A percentile compares a stretch with the other conserved stretches of the same genome.
Conservation (phyloP, 2,888 invertebrate genomes). For the Microplitis manilae region DNA sequence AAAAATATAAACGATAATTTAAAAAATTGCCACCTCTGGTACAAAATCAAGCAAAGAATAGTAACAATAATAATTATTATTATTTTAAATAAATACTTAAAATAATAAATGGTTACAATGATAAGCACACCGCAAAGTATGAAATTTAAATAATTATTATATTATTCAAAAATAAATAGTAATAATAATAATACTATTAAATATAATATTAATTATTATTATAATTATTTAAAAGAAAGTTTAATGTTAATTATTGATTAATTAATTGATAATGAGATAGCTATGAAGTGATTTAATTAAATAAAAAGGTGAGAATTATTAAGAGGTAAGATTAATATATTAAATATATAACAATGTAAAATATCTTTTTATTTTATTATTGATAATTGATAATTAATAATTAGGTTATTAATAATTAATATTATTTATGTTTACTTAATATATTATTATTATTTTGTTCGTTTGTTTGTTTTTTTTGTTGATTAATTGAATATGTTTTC, state of each 20-base stretch:
- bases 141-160: not conserved
- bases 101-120: conserved; percentile 17
- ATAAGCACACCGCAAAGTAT: conserved; percentile 6
- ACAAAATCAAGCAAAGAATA: conserved; percentile 26
- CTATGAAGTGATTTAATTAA: conserved; percentile 23
- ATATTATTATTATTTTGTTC: not conserved
- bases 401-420: not conserved
- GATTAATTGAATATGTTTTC: not conserved
- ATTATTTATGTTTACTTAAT: not conserved
- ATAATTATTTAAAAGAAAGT: conserved; percentile 50
- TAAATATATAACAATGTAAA: not conserved
- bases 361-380: not conserved
- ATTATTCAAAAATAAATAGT: conserved; percentile 50
- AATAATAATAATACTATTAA: conserved; percentile 35
- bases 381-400: not conserved
- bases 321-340: not conserved
- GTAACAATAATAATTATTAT: conserved; percentile 9
- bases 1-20: not conserved
- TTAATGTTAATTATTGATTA: conserved; percentile 35
- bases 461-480: not conserved
- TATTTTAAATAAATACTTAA: conserved; percentile 24
- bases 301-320: not conserved
- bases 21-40: conserved; percentile 22
- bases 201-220: conserved; percentile 48
- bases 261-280: not conserved